Conservation (phyloP, 1,140 invertebrate species). For the Pseudomyrmex concolor region DNA sequence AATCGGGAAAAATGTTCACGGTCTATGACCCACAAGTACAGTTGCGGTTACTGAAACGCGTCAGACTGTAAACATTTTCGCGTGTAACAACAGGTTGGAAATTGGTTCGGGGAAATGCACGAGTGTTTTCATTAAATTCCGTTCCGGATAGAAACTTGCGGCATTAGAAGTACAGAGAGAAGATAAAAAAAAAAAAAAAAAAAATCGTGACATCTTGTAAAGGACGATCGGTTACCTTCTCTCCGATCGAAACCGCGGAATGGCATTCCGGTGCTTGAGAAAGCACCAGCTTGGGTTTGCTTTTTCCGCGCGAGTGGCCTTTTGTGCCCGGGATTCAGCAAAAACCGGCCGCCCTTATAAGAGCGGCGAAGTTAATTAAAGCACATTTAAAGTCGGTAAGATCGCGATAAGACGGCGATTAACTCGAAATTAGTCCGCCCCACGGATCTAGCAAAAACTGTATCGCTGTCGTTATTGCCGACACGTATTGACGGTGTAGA, state of each 20-base stretch:
- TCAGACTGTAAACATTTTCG: neutral
- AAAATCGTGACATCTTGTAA: constrained; percentile 19
- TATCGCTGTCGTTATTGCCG: constrained; percentile 72
- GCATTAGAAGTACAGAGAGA: neutral
- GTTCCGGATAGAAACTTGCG: neutral
- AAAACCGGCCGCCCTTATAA: constrained; percentile 70
- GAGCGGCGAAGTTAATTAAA: constrained; percentile 72
- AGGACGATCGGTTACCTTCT: constrained; percentile 59
- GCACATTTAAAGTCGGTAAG: constrained; percentile 71
- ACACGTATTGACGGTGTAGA: constrained; percentile 71
- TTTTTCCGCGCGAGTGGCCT: constrained; percentile 64
- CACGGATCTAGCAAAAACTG: constrained; percentile 61
- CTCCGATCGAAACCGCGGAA: constrained; percentile 48
- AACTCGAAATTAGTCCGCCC: constrained; percentile 70
- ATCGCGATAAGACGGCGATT: constrained; percentile 74
- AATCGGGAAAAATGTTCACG: neutral
- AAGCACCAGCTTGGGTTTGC: constrained; percentile 37
- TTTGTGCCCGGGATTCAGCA: constrained; percentile 64
- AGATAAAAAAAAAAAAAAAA: neutral
- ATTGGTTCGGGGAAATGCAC: constrained; percentile 20
- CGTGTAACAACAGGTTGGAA: neutral
- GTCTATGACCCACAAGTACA: neutral
- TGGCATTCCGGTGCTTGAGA: constrained; percentile 64
- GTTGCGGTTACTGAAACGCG: neutral
- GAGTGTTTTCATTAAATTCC: constrained; percentile 19